Conservation (phyloP, 1,140 invertebrate genomes). For the Subanguina moxae region DNA sequence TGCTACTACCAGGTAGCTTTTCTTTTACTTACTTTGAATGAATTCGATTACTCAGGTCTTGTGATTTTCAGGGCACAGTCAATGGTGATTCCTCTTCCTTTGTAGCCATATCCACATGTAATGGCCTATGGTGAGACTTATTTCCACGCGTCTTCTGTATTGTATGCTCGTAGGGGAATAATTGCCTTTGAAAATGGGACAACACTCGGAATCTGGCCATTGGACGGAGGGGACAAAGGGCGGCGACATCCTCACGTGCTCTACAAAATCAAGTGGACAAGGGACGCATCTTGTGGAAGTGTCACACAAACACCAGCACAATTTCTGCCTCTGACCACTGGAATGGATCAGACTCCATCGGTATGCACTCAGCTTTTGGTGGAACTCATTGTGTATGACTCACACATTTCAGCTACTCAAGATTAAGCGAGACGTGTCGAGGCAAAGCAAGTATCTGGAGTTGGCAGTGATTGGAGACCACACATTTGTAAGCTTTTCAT, state of each 20-base stretch:
- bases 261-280: constrained; percentile 47
- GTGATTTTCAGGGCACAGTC: constrained; percentile 44
- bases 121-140: constrained; percentile 45
- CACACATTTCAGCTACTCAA: constrained; percentile 14
- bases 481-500: constrained; percentile 43
- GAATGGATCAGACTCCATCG: neutral
- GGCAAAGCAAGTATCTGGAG: constrained; percentile 56
- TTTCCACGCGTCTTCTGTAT: constrained; percentile 17
- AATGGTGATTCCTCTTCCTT: constrained; percentile 52
- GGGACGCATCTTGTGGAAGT: constrained; percentile 47
- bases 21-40: neutral
- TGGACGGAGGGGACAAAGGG: constrained; percentile 52
- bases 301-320: constrained; percentile 29
- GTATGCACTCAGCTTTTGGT: neutral
- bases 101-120: constrained; percentile 58
- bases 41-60: neutral
- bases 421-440: constrained; percentile 37
- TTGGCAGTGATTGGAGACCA: constrained; percentile 55
- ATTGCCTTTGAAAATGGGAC: constrained; percentile 57
- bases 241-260: constrained; percentile 55
- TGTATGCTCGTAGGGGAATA: constrained; percentile 42
- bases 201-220: constrained; percentile 57
- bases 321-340: constrained; percentile 6
- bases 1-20: constrained; percentile 45
- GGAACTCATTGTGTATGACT: neutral